These are phyloP conservation scores for Wasmannia auropunctata DNA, from an alignment of 1,140 invertebrate genomes.

Conservation along the genomic window DNA sequence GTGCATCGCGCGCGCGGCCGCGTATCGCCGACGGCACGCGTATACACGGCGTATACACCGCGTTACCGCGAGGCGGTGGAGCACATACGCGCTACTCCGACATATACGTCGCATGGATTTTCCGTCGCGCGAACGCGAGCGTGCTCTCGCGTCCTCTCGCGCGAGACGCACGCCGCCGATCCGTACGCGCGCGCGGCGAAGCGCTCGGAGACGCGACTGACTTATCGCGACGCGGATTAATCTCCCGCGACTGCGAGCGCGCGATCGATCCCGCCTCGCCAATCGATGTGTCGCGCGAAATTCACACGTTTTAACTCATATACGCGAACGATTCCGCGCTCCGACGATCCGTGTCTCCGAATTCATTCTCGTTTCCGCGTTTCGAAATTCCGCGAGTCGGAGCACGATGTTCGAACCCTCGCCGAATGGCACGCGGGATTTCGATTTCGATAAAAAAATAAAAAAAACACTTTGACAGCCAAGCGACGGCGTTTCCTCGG, in stretches of 20 bases:
- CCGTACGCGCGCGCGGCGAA: too few relatives aligned
- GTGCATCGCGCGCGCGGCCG: slow-evolving; percentile 40
- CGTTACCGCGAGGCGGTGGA: not conserved
- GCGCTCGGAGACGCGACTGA: not conserved
- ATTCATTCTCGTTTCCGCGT: not conserved
- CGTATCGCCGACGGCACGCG: not conserved
- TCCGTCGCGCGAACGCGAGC: not conserved
- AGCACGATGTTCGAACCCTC: not conserved
- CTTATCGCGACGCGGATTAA: not conserved
- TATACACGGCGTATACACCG: not conserved
- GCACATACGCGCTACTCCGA: slow-evolving; percentile 6
- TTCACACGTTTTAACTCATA: not conserved
- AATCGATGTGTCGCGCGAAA: not conserved
- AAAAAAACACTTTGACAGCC: not conserved
- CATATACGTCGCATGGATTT: not conserved
- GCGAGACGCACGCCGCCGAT: not conserved
- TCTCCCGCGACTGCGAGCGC: not conserved
- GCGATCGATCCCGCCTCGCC: not conserved
- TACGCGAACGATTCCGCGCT: slow-evolving; percentile 13
- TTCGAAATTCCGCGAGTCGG: not conserved
- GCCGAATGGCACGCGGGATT: not conserved
- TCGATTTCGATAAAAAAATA: not conserved
- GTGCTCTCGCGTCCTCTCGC: too few relatives aligned
- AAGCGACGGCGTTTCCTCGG: not conserved
- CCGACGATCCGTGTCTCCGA: not conserved